These are phyloP conservation scores for Nipponacmea schrenckii DNA, from an alignment of 2,888 invertebrate genomes.

Conservation along the genomic window DNA sequence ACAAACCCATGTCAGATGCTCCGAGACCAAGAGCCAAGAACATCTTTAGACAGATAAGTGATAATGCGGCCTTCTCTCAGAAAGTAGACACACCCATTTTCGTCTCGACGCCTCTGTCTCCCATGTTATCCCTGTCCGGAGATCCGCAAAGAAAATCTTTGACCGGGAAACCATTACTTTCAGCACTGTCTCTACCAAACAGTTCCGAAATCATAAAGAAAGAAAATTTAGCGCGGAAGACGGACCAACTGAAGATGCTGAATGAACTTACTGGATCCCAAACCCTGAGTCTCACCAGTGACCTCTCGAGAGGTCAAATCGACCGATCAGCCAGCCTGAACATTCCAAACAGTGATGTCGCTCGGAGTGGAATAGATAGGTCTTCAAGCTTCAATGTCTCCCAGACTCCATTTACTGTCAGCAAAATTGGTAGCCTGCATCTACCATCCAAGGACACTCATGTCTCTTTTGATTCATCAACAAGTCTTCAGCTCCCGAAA, in stretches of 20 bases:
- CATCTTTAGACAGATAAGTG: constrained; percentile 66
- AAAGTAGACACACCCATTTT: not conserved
- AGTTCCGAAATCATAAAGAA: constrained; percentile 8
- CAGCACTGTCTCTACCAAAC: constrained; percentile 24
- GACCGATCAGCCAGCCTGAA: not conserved
- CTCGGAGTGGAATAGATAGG: constrained; percentile 9
- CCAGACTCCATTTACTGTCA: constrained; percentile 8
- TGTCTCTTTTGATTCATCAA: constrained; percentile 12
- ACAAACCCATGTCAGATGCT: constrained; percentile 79
- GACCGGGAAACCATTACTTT: constrained; percentile 22
- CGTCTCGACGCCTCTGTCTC: not conserved
- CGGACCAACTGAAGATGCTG: constrained; percentile 4
- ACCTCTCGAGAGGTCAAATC: not conserved
- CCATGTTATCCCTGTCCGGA: not conserved
- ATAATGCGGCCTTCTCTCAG: not conserved
- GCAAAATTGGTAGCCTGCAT: not conserved
- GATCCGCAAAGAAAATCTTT: constrained; percentile 9
- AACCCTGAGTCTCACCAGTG: constrained; percentile 1
- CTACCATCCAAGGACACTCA: constrained; percentile 8
- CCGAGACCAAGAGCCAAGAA: constrained; percentile 80
- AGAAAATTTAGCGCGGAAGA: constrained; percentile 18
- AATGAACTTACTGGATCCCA: constrained; percentile 12
- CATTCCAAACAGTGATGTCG: not conserved
- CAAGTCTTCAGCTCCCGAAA: constrained; percentile 10
- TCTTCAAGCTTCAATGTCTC: constrained; percentile 10